A percentile compares a stretch with the other conserved stretches of the same genome.
These are phyloP conservation scores for Apis laboriosa DNA, from an alignment of 1,140 invertebrate genomes.

Conservation along the genomic window DNA sequence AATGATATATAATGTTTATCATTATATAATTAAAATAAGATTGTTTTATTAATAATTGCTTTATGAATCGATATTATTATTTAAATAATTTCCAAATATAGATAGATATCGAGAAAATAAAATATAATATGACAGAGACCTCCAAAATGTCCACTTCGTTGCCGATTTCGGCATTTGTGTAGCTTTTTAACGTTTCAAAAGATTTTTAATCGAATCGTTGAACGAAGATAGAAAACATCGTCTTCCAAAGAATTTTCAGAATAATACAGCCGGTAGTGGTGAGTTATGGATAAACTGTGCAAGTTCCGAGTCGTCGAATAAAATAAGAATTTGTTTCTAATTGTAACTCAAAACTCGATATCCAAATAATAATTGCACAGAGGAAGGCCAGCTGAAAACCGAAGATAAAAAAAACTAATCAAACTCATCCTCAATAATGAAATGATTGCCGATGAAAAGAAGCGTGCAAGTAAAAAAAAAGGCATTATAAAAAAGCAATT, in stretches of 20 bases:
- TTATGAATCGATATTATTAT: neutral
- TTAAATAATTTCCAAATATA: neutral
- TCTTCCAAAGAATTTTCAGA: slow-evolving; percentile 44
- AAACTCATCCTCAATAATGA: slow-evolving; percentile 35
- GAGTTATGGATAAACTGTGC: slow-evolving; percentile 24
- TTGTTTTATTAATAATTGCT: neutral
- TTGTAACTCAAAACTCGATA: slow-evolving; percentile 27
- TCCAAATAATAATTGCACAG: slow-evolving; percentile 46
- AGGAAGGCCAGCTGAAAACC: slow-evolving; percentile 58
- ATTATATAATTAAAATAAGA: neutral
- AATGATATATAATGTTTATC: slow-evolving; percentile 6
- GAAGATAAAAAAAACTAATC: slow-evolving; percentile 61
- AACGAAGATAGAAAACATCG: slow-evolving; percentile 48
- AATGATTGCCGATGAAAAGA: slow-evolving; percentile 10
- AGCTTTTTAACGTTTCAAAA: slow-evolving; percentile 51
- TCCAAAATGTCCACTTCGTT: slow-evolving; percentile 70
- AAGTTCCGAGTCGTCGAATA: slow-evolving; percentile 27
- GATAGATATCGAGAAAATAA: slow-evolving; percentile 13
- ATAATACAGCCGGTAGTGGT: slow-evolving; percentile 23
- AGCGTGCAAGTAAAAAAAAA: slow-evolving; percentile 39
- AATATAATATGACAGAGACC: slow-evolving; percentile 65
- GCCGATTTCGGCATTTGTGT: slow-evolving; percentile 67
- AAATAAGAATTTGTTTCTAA: slow-evolving; percentile 41
- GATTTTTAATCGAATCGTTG: slow-evolving; percentile 43
- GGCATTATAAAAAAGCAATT: slow-evolving; percentile 31